Evolutionary conservation across 2,113 vertebrate genomes (phyloP).

Genomic region (Mustelus asterias): DNA sequence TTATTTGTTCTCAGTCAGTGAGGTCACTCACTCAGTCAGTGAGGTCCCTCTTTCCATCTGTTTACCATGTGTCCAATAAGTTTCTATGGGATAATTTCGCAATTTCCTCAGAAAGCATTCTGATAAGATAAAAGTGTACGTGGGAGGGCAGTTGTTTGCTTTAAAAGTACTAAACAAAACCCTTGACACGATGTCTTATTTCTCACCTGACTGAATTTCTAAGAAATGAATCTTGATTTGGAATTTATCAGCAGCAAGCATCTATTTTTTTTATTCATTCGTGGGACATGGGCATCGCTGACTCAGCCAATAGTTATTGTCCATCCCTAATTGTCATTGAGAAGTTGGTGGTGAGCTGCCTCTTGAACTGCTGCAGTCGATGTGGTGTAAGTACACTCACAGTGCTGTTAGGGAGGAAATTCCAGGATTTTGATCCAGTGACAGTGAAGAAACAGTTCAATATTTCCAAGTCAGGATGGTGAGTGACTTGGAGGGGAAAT

Average conservation of each 20-base stretch:
- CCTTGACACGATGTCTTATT: neutral
- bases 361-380: too few relatives aligned
- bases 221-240: neutral
- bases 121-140: constrained; percentile 7
- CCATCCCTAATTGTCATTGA: too few relatives aligned
- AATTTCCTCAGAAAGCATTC: neutral
- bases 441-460: too few relatives aligned
- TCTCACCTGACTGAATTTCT: neutral
- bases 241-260: neutral
- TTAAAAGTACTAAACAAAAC: constrained; percentile 9
- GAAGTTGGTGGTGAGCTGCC: too few relatives aligned
- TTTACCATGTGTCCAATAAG: neutral
- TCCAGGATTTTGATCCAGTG: too few relatives aligned
- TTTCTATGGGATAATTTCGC: neutral
- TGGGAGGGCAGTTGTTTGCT: constrained; percentile 16
- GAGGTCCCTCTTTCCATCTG: neutral
- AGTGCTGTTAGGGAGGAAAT: too few relatives aligned
- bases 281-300: too few relatives aligned
- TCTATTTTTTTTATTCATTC: neutral
- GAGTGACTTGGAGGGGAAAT: too few relatives aligned
- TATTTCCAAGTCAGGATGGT: too few relatives aligned
- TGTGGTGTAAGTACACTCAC: too few relatives aligned
- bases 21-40: too few relatives aligned
- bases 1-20: neutral
- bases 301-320: too few relatives aligned